Conservation (phyloP, 2,797 vertebrate genomes). For the Graptemys geographica region DNA sequence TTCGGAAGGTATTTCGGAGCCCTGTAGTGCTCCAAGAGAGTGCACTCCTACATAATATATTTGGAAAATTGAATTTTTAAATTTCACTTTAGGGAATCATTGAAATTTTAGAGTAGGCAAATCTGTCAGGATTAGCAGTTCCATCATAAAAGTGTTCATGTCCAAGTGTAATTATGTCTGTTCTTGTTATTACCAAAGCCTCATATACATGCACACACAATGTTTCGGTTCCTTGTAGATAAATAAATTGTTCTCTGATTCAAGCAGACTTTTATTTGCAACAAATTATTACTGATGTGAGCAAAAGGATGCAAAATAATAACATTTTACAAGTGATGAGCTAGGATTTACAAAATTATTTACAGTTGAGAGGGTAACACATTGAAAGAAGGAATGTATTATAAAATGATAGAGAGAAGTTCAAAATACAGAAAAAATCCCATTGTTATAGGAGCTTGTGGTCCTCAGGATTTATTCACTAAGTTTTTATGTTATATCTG, state of each 20-base stretch:
- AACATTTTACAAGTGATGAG: not conserved
- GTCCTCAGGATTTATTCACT: not conserved
- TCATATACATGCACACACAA: not conserved
- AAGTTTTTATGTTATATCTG: not conserved
- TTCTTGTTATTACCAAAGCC: slow-evolving; percentile 20
- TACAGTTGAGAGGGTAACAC: not conserved
- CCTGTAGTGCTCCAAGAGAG: slow-evolving; percentile 45
- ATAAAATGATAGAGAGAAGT: not conserved
- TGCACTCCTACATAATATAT: slow-evolving; percentile 27
- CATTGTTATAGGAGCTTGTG: not conserved
- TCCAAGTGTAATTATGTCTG: slow-evolving; percentile 37
- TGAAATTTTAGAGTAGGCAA: slow-evolving; percentile 51
- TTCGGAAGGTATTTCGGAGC: slow-evolving; percentile 58
- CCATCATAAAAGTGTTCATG: slow-evolving; percentile 29
- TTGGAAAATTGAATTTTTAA: slow-evolving; percentile 60
- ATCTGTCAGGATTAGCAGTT: slow-evolving; percentile 51
- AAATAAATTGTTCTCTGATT: slow-evolving; percentile 12
- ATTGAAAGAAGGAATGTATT: not conserved
- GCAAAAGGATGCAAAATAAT: not conserved
- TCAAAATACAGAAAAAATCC: not conserved
- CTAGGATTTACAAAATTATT: not conserved
- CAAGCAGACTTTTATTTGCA: not conserved
- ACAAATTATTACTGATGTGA: not conserved
- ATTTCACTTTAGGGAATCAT: slow-evolving; percentile 53
- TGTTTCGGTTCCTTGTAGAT: not conserved